Percentiles rank a stretch among this genome's conserved stretches.
phyloP scores from a whole-genome alignment of 2,113 vertebrate species.

The Echinops telfairi region DNA sequence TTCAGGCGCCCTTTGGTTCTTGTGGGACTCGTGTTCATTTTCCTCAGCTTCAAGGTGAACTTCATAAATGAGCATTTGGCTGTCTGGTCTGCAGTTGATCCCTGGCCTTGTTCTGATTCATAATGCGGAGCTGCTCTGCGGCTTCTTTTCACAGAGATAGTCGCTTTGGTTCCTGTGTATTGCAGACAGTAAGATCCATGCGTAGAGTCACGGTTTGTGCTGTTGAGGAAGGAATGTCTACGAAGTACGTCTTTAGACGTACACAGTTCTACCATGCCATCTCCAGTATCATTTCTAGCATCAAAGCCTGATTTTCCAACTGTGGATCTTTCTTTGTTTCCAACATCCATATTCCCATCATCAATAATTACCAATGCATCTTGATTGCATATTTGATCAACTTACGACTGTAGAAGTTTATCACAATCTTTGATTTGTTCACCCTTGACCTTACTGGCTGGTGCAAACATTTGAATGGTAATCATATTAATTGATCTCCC shows the following conservation, averaged over 20 bases:
- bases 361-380: background rate
- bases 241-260: background rate
- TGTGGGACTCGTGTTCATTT: background rate
- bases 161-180: background rate
- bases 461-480: background rate
- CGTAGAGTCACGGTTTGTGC: background rate
- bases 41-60: background rate
- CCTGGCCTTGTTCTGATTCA: background rate
- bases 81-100: background rate
- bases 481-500: background rate
- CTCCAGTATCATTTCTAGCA: background rate
- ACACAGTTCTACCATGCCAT: background rate
- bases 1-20: background rate
- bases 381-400: background rate
- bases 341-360: background rate
- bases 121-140: background rate
- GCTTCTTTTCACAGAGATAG: background rate
- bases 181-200: background rate
- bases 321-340: background rate
- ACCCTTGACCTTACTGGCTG: background rate
- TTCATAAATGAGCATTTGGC: background rate
- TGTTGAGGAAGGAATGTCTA: background rate
- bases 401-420: background rate
- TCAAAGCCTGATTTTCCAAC: background rate
- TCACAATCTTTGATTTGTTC: background rate